These are phyloP conservation scores for Archocentrus centrarchus DNA, from an alignment of 2,113 vertebrate genomes.

Conservation along the genomic window DNA sequence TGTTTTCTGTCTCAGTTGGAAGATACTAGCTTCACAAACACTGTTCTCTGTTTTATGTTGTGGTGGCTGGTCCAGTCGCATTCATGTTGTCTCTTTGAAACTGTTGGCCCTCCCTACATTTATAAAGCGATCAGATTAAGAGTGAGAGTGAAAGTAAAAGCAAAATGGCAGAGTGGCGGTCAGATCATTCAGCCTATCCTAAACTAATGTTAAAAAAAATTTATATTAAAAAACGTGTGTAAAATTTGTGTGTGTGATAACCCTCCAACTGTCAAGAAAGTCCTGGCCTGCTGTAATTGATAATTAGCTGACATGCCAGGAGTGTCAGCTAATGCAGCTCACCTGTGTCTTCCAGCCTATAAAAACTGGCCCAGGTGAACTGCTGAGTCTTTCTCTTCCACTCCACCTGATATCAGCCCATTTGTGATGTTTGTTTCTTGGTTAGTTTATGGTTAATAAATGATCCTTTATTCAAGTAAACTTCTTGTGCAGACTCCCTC, in stretches of 20 bases:
- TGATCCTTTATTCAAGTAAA: background rate
- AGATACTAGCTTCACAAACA: constrained; percentile 31
- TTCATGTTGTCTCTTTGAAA: background rate
- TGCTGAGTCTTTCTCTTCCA: background rate
- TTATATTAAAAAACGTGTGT: too few species aligned
- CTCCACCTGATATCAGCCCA: background rate
- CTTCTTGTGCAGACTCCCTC: too few species aligned
- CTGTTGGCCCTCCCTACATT: background rate
- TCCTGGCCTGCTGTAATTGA: too few species aligned
- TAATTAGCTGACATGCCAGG: too few species aligned
- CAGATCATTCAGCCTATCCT: too few species aligned
- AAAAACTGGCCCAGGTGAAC: too few species aligned
- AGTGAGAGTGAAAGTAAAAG: background rate
- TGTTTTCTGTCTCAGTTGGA: constrained; percentile 48
- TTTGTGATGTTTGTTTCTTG: background rate
- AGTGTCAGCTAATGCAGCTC: too few species aligned
- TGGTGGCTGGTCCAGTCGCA: background rate
- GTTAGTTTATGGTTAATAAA: background rate
- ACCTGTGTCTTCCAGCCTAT: too few species aligned
- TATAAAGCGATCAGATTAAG: background rate
- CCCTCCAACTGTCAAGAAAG: too few species aligned
- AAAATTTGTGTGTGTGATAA: too few species aligned
- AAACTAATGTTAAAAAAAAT: too few species aligned
- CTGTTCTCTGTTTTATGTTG: constrained; percentile 28
- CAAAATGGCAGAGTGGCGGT: background rate